phyloP scores from a whole-genome alignment of 2,797 vertebrate genomes.

The Coccyzus lansbergi region DNA sequence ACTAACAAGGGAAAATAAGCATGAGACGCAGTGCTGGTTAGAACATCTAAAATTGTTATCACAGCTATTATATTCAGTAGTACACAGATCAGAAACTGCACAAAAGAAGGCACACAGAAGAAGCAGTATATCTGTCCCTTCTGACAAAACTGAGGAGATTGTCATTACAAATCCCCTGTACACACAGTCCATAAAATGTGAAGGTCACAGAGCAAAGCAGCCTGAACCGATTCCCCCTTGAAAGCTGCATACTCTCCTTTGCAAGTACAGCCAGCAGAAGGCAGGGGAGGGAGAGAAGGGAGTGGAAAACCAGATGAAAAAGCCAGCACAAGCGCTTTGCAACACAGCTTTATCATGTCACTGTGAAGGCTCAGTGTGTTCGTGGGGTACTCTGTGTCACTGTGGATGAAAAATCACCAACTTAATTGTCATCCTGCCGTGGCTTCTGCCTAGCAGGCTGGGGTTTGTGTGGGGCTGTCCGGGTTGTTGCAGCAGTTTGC shows the following conservation, averaged over 20 bases:
- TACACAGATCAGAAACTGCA: background rate
- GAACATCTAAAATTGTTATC: background rate
- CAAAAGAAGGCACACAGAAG: background rate
- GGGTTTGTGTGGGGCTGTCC: fast-evolving
- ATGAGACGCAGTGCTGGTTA: background rate
- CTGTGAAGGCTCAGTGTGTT: fast-evolving
- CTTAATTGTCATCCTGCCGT: fast-evolving
- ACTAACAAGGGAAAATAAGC: background rate
- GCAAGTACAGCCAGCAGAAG: background rate
- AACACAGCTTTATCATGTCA: background rate
- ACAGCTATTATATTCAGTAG: background rate
- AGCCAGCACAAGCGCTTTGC: background rate
- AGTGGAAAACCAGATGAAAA: background rate
- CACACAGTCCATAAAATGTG: background rate
- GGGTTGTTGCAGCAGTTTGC: background rate
- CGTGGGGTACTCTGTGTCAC: background rate
- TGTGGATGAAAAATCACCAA: background rate
- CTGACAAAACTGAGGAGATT: background rate
- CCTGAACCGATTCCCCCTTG: background rate
- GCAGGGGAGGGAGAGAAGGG: background rate
- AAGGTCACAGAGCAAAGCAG: background rate
- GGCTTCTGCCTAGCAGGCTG: background rate
- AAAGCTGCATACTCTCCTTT: background rate
- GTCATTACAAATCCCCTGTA: background rate
- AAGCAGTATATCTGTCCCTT: background rate